Evolutionary conservation across 1,140 invertebrate species (phyloP).

Genomic region (Protaetia brevitarsis): DNA sequence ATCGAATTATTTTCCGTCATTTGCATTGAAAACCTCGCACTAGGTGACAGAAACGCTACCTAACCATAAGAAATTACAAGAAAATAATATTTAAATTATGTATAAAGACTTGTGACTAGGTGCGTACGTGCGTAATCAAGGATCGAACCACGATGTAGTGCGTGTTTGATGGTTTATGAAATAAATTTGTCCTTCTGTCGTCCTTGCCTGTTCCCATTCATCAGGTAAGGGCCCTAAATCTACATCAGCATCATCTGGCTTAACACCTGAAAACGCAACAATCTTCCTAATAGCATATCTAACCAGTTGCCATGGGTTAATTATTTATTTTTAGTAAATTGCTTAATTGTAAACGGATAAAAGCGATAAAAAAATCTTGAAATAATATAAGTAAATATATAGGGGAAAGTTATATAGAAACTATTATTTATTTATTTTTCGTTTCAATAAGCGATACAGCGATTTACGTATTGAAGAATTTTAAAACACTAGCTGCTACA

Average conservation of each 20-base stretch:
- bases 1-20: no score
- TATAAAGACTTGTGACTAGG: no score
- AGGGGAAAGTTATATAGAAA: no score
- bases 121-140: no score
- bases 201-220: conserved; percentile 93
- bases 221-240: conserved; percentile 81
- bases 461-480: no score
- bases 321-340: neutral
- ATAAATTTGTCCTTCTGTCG: conserved; percentile 91
- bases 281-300: neutral
- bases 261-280: conserved; percentile 25
- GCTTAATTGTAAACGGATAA: neutral
- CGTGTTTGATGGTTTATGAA: conserved; percentile 95
- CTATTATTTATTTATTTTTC: no score
- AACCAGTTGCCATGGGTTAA: neutral
- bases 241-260: conserved; percentile 48
- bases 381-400: neutral
- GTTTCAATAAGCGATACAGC: no score
- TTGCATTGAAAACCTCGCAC: no score
- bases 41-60: no score
- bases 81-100: no score
- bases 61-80: no score
- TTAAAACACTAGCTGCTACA: neutral
- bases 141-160: conserved; percentile 96
- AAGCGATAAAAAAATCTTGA: neutral